Percentiles rank a stretch among this genome's conserved stretches.
Evolutionary conservation across 1,140 invertebrate species (phyloP).

Genomic region (Achroia grisella): DNA sequence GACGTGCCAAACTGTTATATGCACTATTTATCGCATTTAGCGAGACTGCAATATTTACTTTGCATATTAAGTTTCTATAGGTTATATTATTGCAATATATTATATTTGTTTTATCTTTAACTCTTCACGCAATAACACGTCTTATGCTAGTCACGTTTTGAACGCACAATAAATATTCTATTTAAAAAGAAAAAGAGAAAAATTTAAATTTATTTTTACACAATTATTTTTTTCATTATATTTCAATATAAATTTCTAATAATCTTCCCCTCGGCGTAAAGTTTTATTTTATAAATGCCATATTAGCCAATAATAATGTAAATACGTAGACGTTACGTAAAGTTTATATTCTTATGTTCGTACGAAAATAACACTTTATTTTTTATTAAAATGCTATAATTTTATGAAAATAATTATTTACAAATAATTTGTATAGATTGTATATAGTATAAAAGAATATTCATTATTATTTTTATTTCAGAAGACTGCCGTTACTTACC

Average conservation of each 20-base stretch:
- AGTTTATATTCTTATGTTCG: constrained; percentile 51
- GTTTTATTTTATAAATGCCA: constrained; percentile 58
- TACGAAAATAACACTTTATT: constrained; percentile 38
- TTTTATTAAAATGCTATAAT: constrained; percentile 47
- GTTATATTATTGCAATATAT: constrained; percentile 25
- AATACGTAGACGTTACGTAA: constrained; percentile 47
- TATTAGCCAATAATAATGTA: constrained; percentile 63
- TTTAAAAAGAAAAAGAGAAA: constrained; percentile 11
- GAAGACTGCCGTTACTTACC: constrained; percentile 62
- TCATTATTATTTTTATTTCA: constrained; percentile 49
- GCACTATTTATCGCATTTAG: constrained; percentile 61
- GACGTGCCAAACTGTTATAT: constrained; percentile 63
- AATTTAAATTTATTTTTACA: constrained; percentile 24
- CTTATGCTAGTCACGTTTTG: constrained; percentile 69
- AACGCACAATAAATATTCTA: constrained; percentile 49
- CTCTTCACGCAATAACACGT: constrained; percentile 66
- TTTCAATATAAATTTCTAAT: constrained; percentile 21
- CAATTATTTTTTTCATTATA: constrained; percentile 32
- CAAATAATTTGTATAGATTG: constrained; percentile 58
- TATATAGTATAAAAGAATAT: constrained; percentile 16
- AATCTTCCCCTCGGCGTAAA: constrained; percentile 40
- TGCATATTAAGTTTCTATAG: constrained; percentile 47
- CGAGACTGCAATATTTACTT: constrained; percentile 54
- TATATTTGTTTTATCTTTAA: constrained; percentile 31
- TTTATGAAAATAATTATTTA: constrained; percentile 57